Conservation (phyloP, 2,888 invertebrate genomes). For the Ornithoptera priamus region DNA sequence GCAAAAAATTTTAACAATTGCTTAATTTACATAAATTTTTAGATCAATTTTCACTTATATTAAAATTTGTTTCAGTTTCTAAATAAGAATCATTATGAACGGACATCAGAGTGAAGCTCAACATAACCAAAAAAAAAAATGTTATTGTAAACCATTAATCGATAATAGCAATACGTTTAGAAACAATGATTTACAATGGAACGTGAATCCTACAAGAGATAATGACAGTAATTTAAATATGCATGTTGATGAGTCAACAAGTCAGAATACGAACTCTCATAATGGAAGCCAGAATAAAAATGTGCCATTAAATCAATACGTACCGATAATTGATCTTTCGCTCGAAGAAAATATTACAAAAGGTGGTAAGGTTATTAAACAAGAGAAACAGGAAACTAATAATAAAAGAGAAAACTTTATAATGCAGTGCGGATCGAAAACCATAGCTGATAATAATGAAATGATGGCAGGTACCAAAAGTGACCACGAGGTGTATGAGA, state of each 20-base stretch:
- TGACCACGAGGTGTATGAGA: not conserved
- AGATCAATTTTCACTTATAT: not conserved
- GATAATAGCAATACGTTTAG: not conserved
- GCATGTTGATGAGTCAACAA: too few relatives aligned
- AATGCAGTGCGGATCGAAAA: too few relatives aligned
- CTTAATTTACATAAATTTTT: not conserved
- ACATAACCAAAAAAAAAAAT: not conserved
- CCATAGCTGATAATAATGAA: too few relatives aligned
- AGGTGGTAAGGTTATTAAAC: too few relatives aligned
- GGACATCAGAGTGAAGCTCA: not conserved
- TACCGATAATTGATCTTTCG: too few relatives aligned
- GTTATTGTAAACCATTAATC: not conserved
- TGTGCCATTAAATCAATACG: too few relatives aligned
- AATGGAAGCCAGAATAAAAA: too few relatives aligned
- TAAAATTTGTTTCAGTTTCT: conserved; percentile 1
- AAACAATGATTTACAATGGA: not conserved
- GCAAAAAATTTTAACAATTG: not conserved
- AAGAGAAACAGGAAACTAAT: too few relatives aligned
- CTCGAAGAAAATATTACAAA: too few relatives aligned
- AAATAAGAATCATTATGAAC: not conserved
- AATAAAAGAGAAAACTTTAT: too few relatives aligned
- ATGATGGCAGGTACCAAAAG: too few relatives aligned
- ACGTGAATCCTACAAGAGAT: not conserved
- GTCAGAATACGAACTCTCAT: too few relatives aligned
- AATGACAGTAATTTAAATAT: not conserved